Base-by-base conservation (phyloP, 2,888 invertebrate genomes). In the Drosophila lutescens region DNA sequence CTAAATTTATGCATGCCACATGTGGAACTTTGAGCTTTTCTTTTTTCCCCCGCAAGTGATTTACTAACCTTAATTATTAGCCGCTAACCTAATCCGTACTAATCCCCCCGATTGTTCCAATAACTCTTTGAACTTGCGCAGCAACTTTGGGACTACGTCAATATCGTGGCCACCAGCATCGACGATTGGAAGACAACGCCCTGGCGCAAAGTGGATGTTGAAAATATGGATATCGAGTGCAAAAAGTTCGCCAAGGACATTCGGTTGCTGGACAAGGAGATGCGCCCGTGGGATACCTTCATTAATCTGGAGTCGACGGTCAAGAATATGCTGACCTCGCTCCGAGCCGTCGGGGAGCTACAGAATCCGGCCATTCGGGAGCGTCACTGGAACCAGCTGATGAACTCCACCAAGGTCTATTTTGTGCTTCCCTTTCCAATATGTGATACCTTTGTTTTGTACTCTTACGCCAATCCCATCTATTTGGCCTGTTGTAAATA, bases 141-240 rank as follows among this genome's bases (percentile, higher is more conserved):
- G 95, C 97, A 97, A 94, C 94, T 99, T 12, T 99, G 99, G 99
- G 98, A 99, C 93, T 98, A 98, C 90, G 96, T 97, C 10, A 94
- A 94, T 88, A 97, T 98, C 78, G 98, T 99, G 2, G 95, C 95
- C 79, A 97, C 97, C 4, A 96, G 97, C 89, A 97, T 99, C 67
- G 97, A 98, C 88, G 98, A 98, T 90, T 99, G 99, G 99, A 98
- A 98, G 92, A 98, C 97, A 1, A 98, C 98, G 0, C 97, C 97
- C 0, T 99, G 99, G 99, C 94, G 97, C 62, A 97, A 98, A 91
- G 98, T 99, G 71, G 98, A 99, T 90, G 98, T 98, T 43, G 99
- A 99, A 93, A 98, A 98, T 89, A 98, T 99, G 98, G 99, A 99
- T 90, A 97, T 98, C 80, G 98, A 99, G 92, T 98, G 98, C 92